Conservation (phyloP, 1,140 invertebrate species). For the Probaryconus sp. region DNA sequence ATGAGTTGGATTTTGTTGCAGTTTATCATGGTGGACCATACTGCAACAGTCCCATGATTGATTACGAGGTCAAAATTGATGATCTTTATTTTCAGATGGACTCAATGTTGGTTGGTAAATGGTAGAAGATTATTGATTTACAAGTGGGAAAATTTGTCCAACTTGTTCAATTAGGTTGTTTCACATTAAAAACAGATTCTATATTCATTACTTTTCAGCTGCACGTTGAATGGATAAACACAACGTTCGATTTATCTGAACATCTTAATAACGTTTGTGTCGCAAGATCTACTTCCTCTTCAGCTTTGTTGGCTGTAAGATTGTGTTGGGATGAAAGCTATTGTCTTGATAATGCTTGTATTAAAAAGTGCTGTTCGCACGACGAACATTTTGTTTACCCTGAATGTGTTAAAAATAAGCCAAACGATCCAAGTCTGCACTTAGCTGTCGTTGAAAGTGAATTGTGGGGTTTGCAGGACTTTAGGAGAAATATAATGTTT, state of each 20-base stretch:
- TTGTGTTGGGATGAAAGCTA: conserved; percentile 19
- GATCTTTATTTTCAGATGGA: conserved; percentile 15
- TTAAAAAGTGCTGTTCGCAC: conserved; percentile 39
- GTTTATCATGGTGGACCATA: conserved; percentile 32
- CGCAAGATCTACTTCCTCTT: conserved; percentile 24
- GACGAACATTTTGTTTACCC: conserved; percentile 9
- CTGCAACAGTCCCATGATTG: conserved; percentile 37
- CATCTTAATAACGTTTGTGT: conserved; percentile 27
- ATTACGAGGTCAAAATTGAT: conserved; percentile 17
- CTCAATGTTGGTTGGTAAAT: conserved; percentile 23
- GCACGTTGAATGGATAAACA: conserved; percentile 9
- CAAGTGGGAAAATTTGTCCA: too few relatives aligned
- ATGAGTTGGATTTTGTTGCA: conserved; percentile 14
- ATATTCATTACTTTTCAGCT: conserved; percentile 22
- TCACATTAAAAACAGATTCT: too few relatives aligned
- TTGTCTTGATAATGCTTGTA: conserved; percentile 27
- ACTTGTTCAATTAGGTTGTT: not conserved
- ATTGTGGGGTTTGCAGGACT: conserved; percentile 2
- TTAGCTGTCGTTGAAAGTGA: not conserved
- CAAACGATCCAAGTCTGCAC: conserved; percentile 9
- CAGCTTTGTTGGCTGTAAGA: conserved; percentile 6
- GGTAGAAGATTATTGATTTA: not conserved
- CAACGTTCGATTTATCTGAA: conserved; percentile 28
- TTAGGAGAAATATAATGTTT: conserved; percentile 11
- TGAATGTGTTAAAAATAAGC: conserved; percentile 4